Evolutionary conservation across 2,797 vertebrate genomes (phyloP).

Genomic region (Tauraco hartlaubi): DNA sequence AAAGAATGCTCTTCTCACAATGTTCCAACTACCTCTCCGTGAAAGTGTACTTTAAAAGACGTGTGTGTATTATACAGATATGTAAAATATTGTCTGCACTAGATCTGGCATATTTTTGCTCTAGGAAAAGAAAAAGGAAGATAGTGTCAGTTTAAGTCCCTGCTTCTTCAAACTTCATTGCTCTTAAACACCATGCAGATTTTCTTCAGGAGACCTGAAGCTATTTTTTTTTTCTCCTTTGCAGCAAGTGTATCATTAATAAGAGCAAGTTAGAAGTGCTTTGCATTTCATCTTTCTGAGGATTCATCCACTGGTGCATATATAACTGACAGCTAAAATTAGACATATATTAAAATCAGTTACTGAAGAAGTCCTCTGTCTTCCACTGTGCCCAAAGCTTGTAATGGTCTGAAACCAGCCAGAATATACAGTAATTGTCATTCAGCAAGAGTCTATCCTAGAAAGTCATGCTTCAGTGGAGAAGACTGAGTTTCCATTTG

Average conservation of each 20-base stretch:
- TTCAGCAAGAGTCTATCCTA: conserved; percentile 90
- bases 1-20: not conserved
- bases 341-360: conserved; percentile 89
- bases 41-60: conserved; percentile 8
- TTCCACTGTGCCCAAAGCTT: conserved; percentile 83
- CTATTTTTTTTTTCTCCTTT: conserved; percentile 51
- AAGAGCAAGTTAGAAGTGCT: conserved; percentile 84
- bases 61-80: not conserved
- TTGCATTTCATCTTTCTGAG: conserved; percentile 86
- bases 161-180: conserved; percentile 56
- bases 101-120: conserved; percentile 2
- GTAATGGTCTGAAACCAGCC: conserved; percentile 86
- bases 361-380: conserved; percentile 87
- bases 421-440: conserved; percentile 92
- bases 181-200: conserved; percentile 47
- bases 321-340: conserved; percentile 90
- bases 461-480: conserved; percentile 94
- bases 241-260: conserved; percentile 86
- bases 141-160: conserved; percentile 25
- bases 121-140: not conserved
- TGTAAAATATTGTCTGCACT: not conserved
- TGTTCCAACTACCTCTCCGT: not conserved
- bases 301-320: conserved; percentile 82
- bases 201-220: conserved; percentile 65
- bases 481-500: conserved; percentile 94